Conservation (phyloP, 30 jellyfish, hydroid and myxozoan genomes). For the Catostylus mosaicus region DNA sequence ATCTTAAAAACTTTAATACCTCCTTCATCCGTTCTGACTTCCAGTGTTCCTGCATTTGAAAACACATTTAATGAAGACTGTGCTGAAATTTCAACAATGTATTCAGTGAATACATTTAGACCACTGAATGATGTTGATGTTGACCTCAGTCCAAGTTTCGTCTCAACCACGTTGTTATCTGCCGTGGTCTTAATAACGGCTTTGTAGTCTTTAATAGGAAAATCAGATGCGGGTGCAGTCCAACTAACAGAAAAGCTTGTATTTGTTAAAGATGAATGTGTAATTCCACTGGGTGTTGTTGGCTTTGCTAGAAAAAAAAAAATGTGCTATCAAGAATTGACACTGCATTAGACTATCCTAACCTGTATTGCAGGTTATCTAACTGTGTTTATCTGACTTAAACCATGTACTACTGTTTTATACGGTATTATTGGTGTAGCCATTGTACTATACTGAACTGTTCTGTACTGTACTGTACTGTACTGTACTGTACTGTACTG, state of each 20-base stretch:
- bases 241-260: constrained; percentile 28
- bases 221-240: constrained; percentile 31
- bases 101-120: constrained; percentile 38
- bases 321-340: not conserved
- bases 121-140: constrained; percentile 40
- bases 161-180: not conserved
- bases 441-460: no score
- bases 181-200: constrained; percentile 34
- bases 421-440: no score
- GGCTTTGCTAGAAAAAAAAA: constrained; percentile 36
- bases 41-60: constrained; percentile 45
- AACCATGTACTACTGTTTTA: no score
- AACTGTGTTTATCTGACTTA: no score
- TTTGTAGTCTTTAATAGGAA: constrained; percentile 28
- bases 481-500: not conserved
- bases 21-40: constrained; percentile 60
- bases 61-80: not conserved
- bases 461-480: no score
- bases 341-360: not conserved
- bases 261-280: constrained; percentile 5
- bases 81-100: constrained; percentile 46
- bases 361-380: no score
- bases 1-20: no score
- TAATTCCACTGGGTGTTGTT: constrained; percentile 28
- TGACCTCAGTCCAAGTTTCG: not conserved